phyloP scores from a whole-genome alignment of 2,113 vertebrate genomes.

The Synchiropus splendidus region DNA sequence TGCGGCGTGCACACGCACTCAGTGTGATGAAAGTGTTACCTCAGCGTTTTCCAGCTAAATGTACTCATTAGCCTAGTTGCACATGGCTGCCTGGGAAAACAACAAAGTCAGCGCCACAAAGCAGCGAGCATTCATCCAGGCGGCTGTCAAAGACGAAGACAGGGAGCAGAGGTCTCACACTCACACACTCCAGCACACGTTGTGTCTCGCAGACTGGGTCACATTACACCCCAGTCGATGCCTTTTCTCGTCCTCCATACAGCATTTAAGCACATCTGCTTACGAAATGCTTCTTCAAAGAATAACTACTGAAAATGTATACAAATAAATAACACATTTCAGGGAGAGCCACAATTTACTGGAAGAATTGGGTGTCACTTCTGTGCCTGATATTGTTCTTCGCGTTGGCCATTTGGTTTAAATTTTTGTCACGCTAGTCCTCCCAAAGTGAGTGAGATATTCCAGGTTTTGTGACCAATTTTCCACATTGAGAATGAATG shows the following conservation, averaged over 20 bases:
- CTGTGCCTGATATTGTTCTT: too few relatives aligned
- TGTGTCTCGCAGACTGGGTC: constrained; percentile 31
- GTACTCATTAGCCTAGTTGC: constrained; percentile 70
- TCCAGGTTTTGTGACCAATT: too few relatives aligned
- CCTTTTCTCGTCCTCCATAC: constrained; percentile 7
- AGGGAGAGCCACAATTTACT: too few relatives aligned
- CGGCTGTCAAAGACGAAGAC: constrained; percentile 54
- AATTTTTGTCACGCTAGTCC: too few relatives aligned
- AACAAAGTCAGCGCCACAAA: constrained; percentile 64
- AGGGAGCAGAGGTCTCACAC: constrained; percentile 56
- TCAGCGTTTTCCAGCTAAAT: constrained; percentile 67
- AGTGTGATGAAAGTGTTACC: constrained; percentile 63
- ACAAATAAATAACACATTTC: too few relatives aligned
- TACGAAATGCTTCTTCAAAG: too few relatives aligned
- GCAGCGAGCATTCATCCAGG: constrained; percentile 60
- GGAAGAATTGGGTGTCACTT: too few relatives aligned
- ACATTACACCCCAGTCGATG: constrained; percentile 17
- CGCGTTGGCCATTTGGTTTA: too few relatives aligned
- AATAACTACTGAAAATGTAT: too few relatives aligned
- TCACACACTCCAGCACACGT: constrained; percentile 19
- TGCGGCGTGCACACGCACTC: background rate
- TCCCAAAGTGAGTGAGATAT: too few relatives aligned
- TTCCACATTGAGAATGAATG: too few relatives aligned
- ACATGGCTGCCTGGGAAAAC: constrained; percentile 67
- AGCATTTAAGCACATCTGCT: background rate